A percentile compares a stretch with the other conserved stretches of the same genome.
Evolutionary conservation across 2,113 vertebrate species (phyloP).

Genomic region (Rhinopomastus cyanomelas): DNA sequence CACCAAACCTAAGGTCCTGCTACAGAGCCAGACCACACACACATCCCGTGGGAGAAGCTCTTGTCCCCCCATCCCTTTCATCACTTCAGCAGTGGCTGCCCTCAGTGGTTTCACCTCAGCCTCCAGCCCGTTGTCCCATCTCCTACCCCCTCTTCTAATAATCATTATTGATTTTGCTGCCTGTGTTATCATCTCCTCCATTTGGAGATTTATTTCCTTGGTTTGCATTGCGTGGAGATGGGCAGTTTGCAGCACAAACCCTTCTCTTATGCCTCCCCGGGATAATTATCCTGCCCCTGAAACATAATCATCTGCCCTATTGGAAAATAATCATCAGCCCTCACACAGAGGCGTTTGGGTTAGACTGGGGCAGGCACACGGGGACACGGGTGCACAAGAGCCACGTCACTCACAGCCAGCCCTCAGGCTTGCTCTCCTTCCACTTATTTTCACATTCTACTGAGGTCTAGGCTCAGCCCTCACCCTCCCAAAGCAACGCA

Average conservation of each 20-base stretch:
- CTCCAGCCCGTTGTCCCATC: slow-evolving; percentile 35
- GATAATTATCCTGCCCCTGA: slow-evolving; percentile 46
- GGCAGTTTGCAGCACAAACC: slow-evolving; percentile 4
- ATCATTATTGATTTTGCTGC: slow-evolving; percentile 76
- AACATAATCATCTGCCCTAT: background rate
- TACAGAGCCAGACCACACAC: background rate
- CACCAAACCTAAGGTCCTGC: background rate
- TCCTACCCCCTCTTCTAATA: slow-evolving; percentile 61
- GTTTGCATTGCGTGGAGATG: background rate
- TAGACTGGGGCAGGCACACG: fast-evolving
- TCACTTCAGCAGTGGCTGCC: background rate
- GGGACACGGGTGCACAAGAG: background rate
- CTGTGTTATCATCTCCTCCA: slow-evolving; percentile 54
- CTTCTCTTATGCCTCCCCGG: slow-evolving; percentile 6
- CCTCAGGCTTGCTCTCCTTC: background rate
- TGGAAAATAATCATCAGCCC: slow-evolving; percentile 64
- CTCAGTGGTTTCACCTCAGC: background rate
- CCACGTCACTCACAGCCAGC: background rate
- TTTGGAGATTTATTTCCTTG: slow-evolving; percentile 60
- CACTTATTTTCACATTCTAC: background rate
- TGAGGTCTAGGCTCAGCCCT: background rate
- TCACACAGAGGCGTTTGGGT: fast-evolving
- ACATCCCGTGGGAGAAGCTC: background rate
- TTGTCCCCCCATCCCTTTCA: fast-evolving
- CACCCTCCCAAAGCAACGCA: background rate